Base-by-base conservation (phyloP, 2,888 invertebrate species). In the Andrena bucephala region DNA sequence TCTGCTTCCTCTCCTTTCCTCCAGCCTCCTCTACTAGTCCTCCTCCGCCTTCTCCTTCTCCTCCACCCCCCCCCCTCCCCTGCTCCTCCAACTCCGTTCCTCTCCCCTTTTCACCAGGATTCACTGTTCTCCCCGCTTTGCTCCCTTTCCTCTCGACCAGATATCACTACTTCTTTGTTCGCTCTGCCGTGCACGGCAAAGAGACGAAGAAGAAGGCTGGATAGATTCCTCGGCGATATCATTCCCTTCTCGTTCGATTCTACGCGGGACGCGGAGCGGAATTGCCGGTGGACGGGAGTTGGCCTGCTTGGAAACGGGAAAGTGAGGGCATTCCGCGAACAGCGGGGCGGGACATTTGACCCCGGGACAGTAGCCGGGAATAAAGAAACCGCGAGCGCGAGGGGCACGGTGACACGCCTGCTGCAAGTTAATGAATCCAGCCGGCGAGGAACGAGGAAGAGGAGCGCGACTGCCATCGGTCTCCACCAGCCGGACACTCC, bases 371-470 rank as follows among this genome's bases (percentile, higher is more conserved):
- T 87, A 81, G 83, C 74, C 76, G 62, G 52, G 52, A 65, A 65
- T 16, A 27, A 80, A 67, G 74, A 77, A 59, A 71, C 71, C 77
- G 68, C 85, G 77, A 52, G 77, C 50, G 68, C 78, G 52, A n/a
- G 42, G 42, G 42, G 42, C 42, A 42, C 27, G 70, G 66, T 33
- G 74, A 83, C 57, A 57, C 83, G 74, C 75, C 77, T 73, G 77
- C 70, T 2, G 83, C 72, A 71, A 87, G 89, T 87, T 86, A 88
- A 89, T 85, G 87, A 87, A 86, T 85, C 81, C 73, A 80, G 79
- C 50, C 33, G 69, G 74, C 76, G 67, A 66, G 13, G 74, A 85
- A 70, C 72, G 67, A 75, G 82, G 80, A 75, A 74, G 80, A 71
- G 54, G 7, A 48, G 13, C 10, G 67, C 10, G 50, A 24, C 33